These are phyloP conservation scores for Colinus virginianus DNA, from an alignment of 2,113 vertebrate genomes.

Conservation along the genomic window DNA sequence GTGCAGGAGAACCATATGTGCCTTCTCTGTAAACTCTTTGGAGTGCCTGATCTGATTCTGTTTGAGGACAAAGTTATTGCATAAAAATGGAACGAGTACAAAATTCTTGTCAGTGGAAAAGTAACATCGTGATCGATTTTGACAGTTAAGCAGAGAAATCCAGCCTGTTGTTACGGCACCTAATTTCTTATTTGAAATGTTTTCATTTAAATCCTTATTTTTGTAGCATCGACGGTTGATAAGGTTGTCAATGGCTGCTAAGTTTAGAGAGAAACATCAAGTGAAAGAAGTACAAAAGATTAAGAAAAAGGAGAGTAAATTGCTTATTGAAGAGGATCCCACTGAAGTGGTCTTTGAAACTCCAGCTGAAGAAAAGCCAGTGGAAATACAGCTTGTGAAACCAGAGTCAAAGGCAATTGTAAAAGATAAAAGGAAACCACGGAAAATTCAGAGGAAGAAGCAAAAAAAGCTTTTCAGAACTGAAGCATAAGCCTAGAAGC, in stretches of 20 bases:
- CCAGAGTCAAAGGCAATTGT: slow-evolving; percentile 79
- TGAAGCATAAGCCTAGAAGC: slow-evolving; percentile 53
- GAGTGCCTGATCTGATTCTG: neutral
- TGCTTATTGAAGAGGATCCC: slow-evolving; percentile 82
- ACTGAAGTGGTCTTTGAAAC: slow-evolving; percentile 90
- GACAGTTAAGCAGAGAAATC: neutral
- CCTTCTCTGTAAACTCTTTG: neutral
- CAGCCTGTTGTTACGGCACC: neutral
- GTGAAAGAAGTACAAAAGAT: slow-evolving; percentile 88
- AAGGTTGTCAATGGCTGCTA: slow-evolving; percentile 85
- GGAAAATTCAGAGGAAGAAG: slow-evolving; percentile 87
- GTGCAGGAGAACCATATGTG: neutral
- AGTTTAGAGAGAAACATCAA: slow-evolving; percentile 89
- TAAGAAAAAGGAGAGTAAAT: slow-evolving; percentile 81
- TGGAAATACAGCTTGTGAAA: slow-evolving; percentile 82
- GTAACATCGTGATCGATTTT: neutral
- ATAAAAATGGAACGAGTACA: neutral
- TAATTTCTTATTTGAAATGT: neutral
- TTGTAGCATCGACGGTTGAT: slow-evolving; percentile 87
- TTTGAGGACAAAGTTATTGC: neutral
- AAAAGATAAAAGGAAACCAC: slow-evolving; percentile 85
- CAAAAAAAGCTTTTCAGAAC: slow-evolving; percentile 71
- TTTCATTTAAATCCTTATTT: neutral
- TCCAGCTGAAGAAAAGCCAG: slow-evolving; percentile 84
- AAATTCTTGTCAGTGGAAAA: neutral